Conservation (phyloP, 2,888 invertebrate genomes). For the Drosophila pseudotakahashii region DNA sequence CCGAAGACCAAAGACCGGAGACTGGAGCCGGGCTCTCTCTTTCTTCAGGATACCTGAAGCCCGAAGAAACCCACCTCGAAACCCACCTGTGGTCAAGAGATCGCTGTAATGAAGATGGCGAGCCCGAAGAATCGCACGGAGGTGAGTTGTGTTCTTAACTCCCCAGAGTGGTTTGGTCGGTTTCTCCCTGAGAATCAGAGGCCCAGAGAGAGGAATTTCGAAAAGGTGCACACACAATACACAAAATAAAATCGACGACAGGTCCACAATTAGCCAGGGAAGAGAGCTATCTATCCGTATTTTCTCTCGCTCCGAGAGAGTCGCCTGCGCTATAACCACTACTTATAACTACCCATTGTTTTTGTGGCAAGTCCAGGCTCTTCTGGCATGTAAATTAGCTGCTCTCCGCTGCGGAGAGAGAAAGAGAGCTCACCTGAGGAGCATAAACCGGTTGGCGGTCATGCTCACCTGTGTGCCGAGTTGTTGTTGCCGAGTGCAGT, state of each 20-base stretch:
- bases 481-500: constrained; percentile 55
- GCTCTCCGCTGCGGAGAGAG: constrained; percentile 4
- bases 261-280: constrained; percentile 82
- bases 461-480: constrained; percentile 52
- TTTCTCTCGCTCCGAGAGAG: constrained; percentile 6
- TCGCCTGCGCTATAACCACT: neutral
- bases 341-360: constrained; percentile 42
- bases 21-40: constrained; percentile 22
- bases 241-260: constrained; percentile 79
- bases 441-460: constrained; percentile 69
- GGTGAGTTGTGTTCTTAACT: constrained; percentile 19
- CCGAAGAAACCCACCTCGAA: constrained; percentile 19
- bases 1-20: constrained; percentile 38
- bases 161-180: constrained; percentile 71
- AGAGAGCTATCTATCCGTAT: constrained; percentile 11
- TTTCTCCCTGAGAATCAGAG: constrained; percentile 41
- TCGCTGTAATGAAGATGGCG: constrained; percentile 53
- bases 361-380: constrained; percentile 40
- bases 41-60: constrained; percentile 7
- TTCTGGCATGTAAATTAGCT: constrained; percentile 68
- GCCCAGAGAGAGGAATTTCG: constrained; percentile 61
- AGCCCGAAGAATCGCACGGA: constrained; percentile 22
- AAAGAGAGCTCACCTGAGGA: constrained; percentile 56
- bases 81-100: constrained; percentile 66
- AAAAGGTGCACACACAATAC: constrained; percentile 63